Conservation (phyloP, 2,113 vertebrate genomes). For the Dolichotis patagonum region DNA sequence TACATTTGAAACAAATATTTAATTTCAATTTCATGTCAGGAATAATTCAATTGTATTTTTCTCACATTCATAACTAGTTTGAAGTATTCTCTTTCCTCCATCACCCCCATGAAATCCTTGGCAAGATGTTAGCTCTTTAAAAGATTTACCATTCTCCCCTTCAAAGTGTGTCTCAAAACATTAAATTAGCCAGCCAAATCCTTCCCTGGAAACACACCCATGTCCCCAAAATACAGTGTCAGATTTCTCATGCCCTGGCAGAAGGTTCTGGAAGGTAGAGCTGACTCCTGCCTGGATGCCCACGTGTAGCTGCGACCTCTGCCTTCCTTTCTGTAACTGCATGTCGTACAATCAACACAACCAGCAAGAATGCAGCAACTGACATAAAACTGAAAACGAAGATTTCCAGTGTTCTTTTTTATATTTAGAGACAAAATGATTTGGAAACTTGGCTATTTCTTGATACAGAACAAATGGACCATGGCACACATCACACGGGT, state of each 20-base stretch:
- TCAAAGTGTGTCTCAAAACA: not conserved
- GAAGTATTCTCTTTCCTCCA: not conserved
- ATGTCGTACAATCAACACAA: not conserved
- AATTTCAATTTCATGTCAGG: constrained; percentile 11
- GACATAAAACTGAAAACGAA: not conserved
- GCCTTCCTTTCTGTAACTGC: not conserved
- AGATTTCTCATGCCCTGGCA: not conserved
- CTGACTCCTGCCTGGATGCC: not conserved
- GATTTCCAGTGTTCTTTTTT: not conserved
- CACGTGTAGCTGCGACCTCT: not conserved
- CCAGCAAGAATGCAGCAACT: not conserved
- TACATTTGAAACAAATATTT: not conserved
- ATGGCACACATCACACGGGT: not conserved
- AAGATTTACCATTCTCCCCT: not conserved
- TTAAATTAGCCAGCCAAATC: not conserved
- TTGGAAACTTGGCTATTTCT: not conserved
- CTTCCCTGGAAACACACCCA: not conserved
- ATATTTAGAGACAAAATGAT: not conserved
- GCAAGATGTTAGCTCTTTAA: not conserved
- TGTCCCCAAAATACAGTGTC: not conserved
- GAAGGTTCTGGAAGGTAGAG: too few relatives aligned
- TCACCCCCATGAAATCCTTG: not conserved
- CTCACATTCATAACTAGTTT: not conserved
- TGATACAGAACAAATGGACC: not conserved
- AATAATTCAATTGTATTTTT: constrained; percentile 18